These are phyloP conservation scores for Stenichneumon culpator DNA, from an alignment of 2,888 invertebrate species.

Conservation along the genomic window DNA sequence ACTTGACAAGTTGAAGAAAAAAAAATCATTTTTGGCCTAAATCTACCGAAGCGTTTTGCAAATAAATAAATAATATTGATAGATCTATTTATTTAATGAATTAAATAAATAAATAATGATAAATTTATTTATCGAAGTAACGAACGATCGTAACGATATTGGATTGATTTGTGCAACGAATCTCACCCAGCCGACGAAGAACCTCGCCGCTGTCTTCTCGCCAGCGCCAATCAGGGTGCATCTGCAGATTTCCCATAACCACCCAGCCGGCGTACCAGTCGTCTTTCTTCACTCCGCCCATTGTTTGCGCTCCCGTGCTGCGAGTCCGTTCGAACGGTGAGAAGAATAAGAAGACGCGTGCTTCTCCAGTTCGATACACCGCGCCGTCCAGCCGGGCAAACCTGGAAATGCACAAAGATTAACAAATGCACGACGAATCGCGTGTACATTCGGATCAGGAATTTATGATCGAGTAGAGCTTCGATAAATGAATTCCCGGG, in stretches of 20 bases:
- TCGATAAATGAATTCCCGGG: constrained; percentile 19
- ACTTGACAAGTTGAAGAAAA: too few species aligned
- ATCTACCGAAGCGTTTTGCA: too few species aligned
- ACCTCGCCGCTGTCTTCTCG: neutral
- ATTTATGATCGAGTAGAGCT: neutral
- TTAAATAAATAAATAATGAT: too few species aligned
- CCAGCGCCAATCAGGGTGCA: constrained; percentile 6
- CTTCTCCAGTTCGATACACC: too few species aligned
- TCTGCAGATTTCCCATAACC: constrained; percentile 39
- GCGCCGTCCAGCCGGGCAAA: too few species aligned
- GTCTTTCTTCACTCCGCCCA: neutral
- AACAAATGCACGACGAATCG: constrained; percentile 5
- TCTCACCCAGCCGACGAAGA: constrained; percentile 16
- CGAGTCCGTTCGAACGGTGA: neutral
- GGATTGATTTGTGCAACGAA: constrained; percentile 9
- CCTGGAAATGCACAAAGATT: neutral
- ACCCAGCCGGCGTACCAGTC: constrained; percentile 15
- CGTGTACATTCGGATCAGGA: neutral
- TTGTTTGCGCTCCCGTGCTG: neutral
- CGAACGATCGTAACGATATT: neutral
- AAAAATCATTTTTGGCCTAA: too few species aligned
- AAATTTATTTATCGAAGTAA: too few species aligned
- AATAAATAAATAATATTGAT: too few species aligned
- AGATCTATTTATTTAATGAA: too few species aligned
- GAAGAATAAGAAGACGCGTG: neutral